phyloP scores from a whole-genome alignment of 2,113 vertebrate species.

The Daubentonia madagascariensis region DNA sequence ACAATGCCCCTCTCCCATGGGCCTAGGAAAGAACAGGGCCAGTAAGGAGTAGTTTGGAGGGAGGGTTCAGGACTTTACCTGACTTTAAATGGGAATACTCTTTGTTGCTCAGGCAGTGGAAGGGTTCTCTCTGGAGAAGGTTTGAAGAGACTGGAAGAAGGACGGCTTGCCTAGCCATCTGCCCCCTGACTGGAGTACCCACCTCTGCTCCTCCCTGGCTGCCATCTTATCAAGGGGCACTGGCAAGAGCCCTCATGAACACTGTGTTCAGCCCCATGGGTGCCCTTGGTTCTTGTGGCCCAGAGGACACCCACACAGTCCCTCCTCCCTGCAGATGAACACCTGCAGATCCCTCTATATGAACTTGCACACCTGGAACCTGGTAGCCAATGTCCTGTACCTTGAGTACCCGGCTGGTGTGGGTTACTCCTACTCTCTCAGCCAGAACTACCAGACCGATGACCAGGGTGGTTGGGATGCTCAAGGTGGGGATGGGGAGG shows the following conservation, averaged over 20 bases:
- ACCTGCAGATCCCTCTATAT: constrained; percentile 46
- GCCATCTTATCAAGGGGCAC: neutral
- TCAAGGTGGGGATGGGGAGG: neutral
- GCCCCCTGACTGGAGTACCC: neutral
- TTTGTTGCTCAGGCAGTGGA: neutral
- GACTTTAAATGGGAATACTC: neutral
- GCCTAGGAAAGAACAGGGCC: neutral
- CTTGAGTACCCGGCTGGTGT: constrained; percentile 51
- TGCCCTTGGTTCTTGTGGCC: neutral
- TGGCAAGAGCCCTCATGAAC: neutral
- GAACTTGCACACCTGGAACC: constrained; percentile 57
- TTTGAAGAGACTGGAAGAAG: neutral
- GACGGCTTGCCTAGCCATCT: neutral
- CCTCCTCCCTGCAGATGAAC: constrained; percentile 20
- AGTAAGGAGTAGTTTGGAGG: neutral
- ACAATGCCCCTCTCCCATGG: neutral
- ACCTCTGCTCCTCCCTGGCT: neutral
- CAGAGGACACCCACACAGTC: neutral
- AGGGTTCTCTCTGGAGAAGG: neutral
- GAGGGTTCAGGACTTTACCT: neutral
- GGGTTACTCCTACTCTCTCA: constrained; percentile 46
- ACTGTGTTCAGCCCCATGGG: neutral
- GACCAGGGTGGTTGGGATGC: neutral
- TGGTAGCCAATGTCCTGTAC: constrained; percentile 54
- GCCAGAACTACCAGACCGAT: constrained; percentile 20